Percentiles rank a stretch among this genome's conserved stretches.
Conservation (phyloP, 2,797 vertebrate genomes). For the Pseudopleuronectes americanus region DNA sequence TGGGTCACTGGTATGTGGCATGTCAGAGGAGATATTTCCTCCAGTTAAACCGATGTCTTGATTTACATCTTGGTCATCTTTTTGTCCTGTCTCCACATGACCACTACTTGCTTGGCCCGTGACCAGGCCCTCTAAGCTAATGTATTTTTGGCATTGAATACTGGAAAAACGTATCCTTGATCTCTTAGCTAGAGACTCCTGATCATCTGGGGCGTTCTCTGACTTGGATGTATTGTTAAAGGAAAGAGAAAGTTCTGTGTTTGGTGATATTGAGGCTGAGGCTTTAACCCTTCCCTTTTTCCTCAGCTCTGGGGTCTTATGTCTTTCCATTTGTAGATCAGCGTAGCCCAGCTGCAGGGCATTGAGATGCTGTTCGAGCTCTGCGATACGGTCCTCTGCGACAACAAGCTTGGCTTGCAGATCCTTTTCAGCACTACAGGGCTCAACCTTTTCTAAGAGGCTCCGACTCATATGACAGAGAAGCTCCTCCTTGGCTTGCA, state of each 20-base stretch:
- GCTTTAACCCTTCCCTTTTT: constrained; percentile 65
- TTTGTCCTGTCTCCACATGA: constrained; percentile 83
- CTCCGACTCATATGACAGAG: constrained; percentile 82
- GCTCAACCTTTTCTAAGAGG: constrained; percentile 68
- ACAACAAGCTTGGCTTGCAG: constrained; percentile 79
- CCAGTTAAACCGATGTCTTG: constrained; percentile 81
- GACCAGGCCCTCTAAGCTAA: constrained; percentile 83
- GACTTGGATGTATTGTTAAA: constrained; percentile 70
- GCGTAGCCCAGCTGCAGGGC: constrained; percentile 81
- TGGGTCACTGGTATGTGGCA: constrained; percentile 83
- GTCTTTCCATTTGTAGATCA: constrained; percentile 79
- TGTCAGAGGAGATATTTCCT: constrained; percentile 82
- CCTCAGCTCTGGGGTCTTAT: constrained; percentile 67
- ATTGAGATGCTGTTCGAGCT: constrained; percentile 82
- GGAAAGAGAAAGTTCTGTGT: constrained; percentile 39
- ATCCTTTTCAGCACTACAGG: constrained; percentile 81
- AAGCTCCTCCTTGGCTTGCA: constrained; percentile 89
- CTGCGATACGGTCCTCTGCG: constrained; percentile 82
- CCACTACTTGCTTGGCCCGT: constrained; percentile 55
- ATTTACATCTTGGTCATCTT: constrained; percentile 81
- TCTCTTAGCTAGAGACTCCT: constrained; percentile 84
- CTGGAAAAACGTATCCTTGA: constrained; percentile 94
- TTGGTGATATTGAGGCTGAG: constrained; percentile 33
- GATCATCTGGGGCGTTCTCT: constrained; percentile 79
- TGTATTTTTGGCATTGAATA: constrained; percentile 95